Evolutionary conservation across 2,113 vertebrate species (phyloP).

Genomic region (Microtus ochrogaster): DNA sequence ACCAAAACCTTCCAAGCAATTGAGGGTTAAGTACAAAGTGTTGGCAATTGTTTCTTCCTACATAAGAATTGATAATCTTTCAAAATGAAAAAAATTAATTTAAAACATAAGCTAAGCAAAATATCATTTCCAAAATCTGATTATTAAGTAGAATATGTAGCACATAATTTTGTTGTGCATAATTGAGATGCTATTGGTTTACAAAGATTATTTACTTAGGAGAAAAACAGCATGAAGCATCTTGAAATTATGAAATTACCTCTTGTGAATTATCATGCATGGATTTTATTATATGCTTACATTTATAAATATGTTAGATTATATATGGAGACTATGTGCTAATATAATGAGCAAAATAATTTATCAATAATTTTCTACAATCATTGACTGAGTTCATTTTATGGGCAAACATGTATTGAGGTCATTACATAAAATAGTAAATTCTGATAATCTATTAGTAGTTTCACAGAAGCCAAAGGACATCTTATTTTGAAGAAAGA

Average conservation of each 20-base stretch:
- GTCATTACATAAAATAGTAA: neutral
- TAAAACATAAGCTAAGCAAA: neutral
- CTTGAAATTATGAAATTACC: slow-evolving; percentile 18
- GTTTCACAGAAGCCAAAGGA: neutral
- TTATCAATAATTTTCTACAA: neutral
- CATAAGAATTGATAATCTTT: neutral
- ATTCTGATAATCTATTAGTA: neutral
- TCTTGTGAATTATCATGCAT: neutral
- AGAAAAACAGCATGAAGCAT: neutral
- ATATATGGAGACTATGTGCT: neutral
- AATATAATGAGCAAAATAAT: slow-evolving; percentile 10
- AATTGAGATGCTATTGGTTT: neutral
- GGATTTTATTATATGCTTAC: slow-evolving; percentile 2
- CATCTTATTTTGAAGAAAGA: neutral
- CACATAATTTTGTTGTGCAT: neutral
- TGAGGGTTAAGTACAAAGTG: neutral
- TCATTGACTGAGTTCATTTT: neutral
- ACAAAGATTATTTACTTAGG: neutral
- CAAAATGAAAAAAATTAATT: neutral
- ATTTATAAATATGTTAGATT: slow-evolving; percentile 13
- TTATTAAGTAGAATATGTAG: neutral
- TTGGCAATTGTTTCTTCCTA: neutral
- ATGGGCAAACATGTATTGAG: neutral
- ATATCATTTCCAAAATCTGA: neutral
- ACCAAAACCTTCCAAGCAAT: neutral